A percentile compares a stretch with the other conserved stretches of the same genome.
phyloP scores from a whole-genome alignment of 2,888 invertebrate genomes.

The Aproaerema taeniolella region DNA sequence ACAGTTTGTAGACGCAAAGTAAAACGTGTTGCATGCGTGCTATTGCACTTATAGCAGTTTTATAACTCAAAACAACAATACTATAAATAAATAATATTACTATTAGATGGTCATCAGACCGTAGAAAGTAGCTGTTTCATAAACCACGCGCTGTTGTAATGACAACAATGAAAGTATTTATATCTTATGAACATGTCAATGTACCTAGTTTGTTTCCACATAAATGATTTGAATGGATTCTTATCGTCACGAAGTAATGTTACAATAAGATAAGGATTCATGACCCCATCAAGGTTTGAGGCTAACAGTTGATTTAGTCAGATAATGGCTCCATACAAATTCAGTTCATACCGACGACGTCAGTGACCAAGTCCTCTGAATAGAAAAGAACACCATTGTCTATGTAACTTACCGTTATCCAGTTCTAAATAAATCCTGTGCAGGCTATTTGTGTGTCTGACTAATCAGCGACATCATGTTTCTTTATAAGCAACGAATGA shows the following conservation, averaged over 20 bases:
- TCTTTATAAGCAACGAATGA: neutral
- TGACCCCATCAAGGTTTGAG: slow-evolving; percentile 4
- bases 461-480: slow-evolving; percentile 7
- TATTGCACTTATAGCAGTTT: no score
- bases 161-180: slow-evolving; percentile 15
- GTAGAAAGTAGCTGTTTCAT: slow-evolving; percentile 41
- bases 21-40: no score
- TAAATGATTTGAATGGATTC: neutral
- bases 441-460: slow-evolving; percentile 21
- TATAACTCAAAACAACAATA: no score
- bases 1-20: no score
- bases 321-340: slow-evolving; percentile 21
- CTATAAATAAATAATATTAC: no score
- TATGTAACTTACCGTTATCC: slow-evolving; percentile 36
- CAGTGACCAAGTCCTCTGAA: slow-evolving; percentile 20
- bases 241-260: slow-evolving; percentile 8
- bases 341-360: slow-evolving; percentile 17
- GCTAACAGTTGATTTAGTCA: slow-evolving; percentile 10
- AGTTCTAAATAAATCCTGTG: slow-evolving; percentile 31
- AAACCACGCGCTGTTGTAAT: slow-evolving; percentile 24
- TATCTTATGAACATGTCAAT: slow-evolving; percentile 8
- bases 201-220: neutral
- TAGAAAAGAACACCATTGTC: slow-evolving; percentile 37
- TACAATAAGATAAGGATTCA: slow-evolving; percentile 13
- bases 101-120: slow-evolving; percentile 45